phyloP scores from a whole-genome alignment of 35 echinoderm and acorn worm species.

The Apostichopus japonicus region DNA sequence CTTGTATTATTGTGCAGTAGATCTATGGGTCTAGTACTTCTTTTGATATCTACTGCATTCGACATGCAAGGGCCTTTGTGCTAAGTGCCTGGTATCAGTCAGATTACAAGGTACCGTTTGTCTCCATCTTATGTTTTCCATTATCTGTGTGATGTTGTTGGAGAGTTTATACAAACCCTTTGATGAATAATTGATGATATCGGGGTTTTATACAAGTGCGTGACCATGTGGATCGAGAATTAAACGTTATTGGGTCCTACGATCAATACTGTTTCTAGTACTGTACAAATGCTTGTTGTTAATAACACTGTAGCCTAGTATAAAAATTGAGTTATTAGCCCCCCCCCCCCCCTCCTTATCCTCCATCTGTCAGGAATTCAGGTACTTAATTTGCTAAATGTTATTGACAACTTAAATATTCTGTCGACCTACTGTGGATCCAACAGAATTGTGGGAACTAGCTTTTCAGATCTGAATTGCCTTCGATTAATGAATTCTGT shows the following conservation, averaged over 20 bases:
- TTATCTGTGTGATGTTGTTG: not conserved
- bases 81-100: conserved; percentile 8
- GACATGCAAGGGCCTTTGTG: not conserved
- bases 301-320: too few relatives aligned
- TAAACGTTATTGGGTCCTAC: not conserved
- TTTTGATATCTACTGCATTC: not conserved
- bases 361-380: too few relatives aligned
- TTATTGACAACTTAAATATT: too few relatives aligned
- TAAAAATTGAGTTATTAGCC: too few relatives aligned
- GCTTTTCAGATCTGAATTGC: too few relatives aligned
- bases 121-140: not conserved
- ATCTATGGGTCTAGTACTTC: not conserved
- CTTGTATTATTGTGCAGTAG: too few relatives aligned
- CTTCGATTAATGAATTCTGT: too few relatives aligned
- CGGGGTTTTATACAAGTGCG: not conserved
- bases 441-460: too few relatives aligned
- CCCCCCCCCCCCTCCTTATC: too few relatives aligned
- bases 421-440: too few relatives aligned
- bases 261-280: not conserved
- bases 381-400: too few relatives aligned
- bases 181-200: conserved; percentile 26
- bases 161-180: not conserved
- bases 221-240: not conserved
- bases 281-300: too few relatives aligned
- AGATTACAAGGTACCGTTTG: conserved; percentile 2